Evolutionary conservation across 2,797 vertebrate species (phyloP).

Genomic region (Austrolebias charrua): DNA sequence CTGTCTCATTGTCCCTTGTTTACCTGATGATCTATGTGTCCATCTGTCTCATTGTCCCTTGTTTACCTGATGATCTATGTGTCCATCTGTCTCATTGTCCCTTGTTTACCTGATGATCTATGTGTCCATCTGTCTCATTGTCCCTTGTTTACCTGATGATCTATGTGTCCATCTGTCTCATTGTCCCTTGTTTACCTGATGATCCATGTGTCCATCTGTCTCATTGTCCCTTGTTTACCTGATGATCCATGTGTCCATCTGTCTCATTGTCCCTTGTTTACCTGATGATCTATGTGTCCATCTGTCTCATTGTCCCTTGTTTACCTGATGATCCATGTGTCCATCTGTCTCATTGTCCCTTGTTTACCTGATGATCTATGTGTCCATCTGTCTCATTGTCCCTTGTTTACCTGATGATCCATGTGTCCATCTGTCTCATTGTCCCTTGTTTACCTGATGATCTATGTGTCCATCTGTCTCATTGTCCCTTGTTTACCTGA

Average conservation of each 20-base stretch:
- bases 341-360: background rate
- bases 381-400: conserved; percentile 6
- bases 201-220: background rate
- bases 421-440: background rate
- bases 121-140: conserved; percentile 5
- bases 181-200: background rate
- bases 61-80: background rate
- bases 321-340: background rate
- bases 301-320: too few relatives aligned
- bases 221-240: background rate
- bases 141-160: background rate
- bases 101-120: background rate
- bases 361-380: background rate
- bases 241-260: background rate
- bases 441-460: background rate
- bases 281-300: background rate
- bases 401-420: background rate
- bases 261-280: too few relatives aligned
- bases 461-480: background rate
- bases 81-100: conserved; percentile 1
- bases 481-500: background rate
- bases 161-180: background rate
- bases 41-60: too few relatives aligned
- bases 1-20: too few relatives aligned
- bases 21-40: background rate